Evolutionary conservation across 1,140 invertebrate genomes (phyloP), one percentile per base, ranked within the genome.

Genomic region (Drosophila pectinifera): DNA sequence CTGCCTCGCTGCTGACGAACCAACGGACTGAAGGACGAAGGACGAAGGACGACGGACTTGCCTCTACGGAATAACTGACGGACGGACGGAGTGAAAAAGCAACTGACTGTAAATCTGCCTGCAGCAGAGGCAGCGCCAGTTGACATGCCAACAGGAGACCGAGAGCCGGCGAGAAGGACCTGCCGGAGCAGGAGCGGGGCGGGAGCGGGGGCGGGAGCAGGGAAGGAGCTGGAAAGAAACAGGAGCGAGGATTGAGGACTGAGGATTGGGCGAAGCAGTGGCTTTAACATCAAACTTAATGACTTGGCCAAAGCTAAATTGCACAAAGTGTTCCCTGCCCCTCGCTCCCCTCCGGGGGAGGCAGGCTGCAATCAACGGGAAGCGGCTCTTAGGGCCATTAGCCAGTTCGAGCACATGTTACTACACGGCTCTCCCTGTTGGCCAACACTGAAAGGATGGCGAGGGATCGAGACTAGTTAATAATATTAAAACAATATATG

Each of bases 301-400:
- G 82, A 86, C 73, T 81, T 86, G 58, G 59, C 68, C 78, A 78
- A 85, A 83, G 80, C 80, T 83, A 83, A 84, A 84, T 84, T 84
- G 80, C 77, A 80, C 79, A 81, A 81, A 80, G 78, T 81, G 65
- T 57, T 49, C 10, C 39, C 55, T 5, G 10, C 3, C 13, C 6
- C 22, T 20, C 13, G 4, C 24, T 28, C 36, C 31, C 13, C 39
- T 10, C 13, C 5, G 5, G 36, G 11, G 20, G 1, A 7, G 42
- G 46, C 59, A 7, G 42, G 46, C 59, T 63, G 64, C 76, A 82
- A 79, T 82, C 78, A 80, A 78, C 73, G 72, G 62, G 59, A 56
- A 67, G 36, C 78, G 53, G 78, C 65, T 73, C 73, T 81, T 82
- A 56, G 43, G 65, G 49, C 79, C 78, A 82, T 82, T 78, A 65